phyloP scores from a whole-genome alignment of 2,797 vertebrate genomes.

The Spea hammondii region DNA sequence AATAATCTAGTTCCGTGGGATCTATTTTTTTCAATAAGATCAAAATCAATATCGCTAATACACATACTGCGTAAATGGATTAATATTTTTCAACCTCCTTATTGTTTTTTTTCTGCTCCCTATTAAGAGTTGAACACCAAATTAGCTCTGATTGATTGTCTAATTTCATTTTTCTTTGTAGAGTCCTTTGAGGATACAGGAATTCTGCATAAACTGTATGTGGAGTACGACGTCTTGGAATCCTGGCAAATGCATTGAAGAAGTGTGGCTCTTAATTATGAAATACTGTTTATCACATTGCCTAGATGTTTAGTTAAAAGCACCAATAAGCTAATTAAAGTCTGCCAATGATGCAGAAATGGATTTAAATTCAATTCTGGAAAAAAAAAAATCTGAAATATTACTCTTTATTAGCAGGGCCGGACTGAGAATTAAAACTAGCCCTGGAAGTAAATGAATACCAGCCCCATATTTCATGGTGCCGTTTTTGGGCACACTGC shows the following conservation, averaged over 20 bases:
- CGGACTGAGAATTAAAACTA: too few relatives aligned
- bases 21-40: too few relatives aligned
- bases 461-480: too few relatives aligned
- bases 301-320: slow-evolving; percentile 48
- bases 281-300: slow-evolving; percentile 40
- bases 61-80: too few relatives aligned
- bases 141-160: slow-evolving; percentile 21
- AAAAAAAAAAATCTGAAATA: not conserved
- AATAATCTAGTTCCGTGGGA: too few relatives aligned
- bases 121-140: slow-evolving; percentile 52
- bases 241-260: slow-evolving; percentile 11
- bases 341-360: slow-evolving; percentile 44
- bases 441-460: too few relatives aligned
- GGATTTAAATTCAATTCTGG: slow-evolving; percentile 42
- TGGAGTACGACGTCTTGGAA: slow-evolving; percentile 16
- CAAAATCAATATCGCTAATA: too few relatives aligned
- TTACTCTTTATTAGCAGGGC: not conserved
- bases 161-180: slow-evolving; percentile 26
- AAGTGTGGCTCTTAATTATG: slow-evolving; percentile 41
- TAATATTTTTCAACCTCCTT: slow-evolving; percentile 52
- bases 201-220: slow-evolving; percentile 19
- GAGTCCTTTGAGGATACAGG: not conserved
- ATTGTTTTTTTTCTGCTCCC: slow-evolving; percentile 56
- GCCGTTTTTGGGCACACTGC: too few relatives aligned
- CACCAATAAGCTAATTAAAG: slow-evolving; percentile 42